A percentile compares a stretch with the other conserved stretches of the same genome.
These are phyloP conservation scores for Tenthredo distinguenda DNA, from an alignment of 2,888 invertebrate species.

Conservation along the genomic window DNA sequence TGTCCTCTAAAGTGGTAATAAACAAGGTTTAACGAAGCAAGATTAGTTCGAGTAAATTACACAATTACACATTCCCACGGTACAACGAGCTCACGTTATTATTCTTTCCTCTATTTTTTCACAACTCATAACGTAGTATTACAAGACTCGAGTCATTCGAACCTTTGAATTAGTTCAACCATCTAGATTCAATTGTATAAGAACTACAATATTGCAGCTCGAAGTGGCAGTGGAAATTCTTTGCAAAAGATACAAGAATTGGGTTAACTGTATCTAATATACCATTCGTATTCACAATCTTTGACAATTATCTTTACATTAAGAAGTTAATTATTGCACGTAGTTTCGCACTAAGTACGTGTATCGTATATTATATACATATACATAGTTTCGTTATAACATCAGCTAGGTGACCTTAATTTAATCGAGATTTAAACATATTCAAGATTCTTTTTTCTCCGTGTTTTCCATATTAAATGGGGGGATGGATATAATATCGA, in stretches of 20 bases:
- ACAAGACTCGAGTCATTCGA: not conserved
- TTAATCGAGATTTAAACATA: not conserved
- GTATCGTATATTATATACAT: no score
- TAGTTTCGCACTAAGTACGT: not conserved
- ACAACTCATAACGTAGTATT: not conserved
- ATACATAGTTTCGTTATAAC: not conserved
- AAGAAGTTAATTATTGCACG: not conserved
- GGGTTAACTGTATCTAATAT: slow-evolving; percentile 21
- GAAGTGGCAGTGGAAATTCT: not conserved
- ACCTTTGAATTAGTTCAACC: slow-evolving; percentile 7
- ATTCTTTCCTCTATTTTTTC: not conserved
- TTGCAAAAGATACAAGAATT: not conserved
- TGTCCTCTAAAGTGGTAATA: not conserved
- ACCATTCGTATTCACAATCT: not conserved
- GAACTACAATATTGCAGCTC: slow-evolving; percentile 13
- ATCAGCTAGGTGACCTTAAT: not conserved
- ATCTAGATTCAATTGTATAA: slow-evolving; percentile 5
- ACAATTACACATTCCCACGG: not conserved
- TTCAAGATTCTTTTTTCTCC: not conserved
- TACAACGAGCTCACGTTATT: not conserved
- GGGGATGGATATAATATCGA: not conserved
- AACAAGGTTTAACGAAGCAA: slow-evolving; percentile 15
- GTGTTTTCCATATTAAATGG: not conserved
- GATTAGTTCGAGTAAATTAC: not conserved
- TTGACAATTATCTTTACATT: not conserved